These are phyloP conservation scores for Macropis europaea DNA, from an alignment of 2,888 invertebrate genomes.

Conservation along the genomic window DNA sequence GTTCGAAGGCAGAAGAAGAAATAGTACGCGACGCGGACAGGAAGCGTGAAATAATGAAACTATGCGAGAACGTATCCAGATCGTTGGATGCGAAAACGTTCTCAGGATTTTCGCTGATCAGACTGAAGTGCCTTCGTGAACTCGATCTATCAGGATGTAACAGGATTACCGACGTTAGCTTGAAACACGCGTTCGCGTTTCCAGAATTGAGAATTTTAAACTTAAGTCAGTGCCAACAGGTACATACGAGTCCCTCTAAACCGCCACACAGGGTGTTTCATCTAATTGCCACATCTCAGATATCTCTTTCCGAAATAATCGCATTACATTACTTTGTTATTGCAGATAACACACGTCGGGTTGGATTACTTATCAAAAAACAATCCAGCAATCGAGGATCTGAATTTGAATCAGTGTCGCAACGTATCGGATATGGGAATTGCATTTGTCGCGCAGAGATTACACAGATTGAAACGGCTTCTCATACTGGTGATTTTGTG, in stretches of 20 bases:
- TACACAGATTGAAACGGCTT: conserved; percentile 82
- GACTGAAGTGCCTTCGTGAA: conserved; percentile 81
- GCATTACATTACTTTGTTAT: not conserved
- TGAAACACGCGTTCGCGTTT: conserved; percentile 86
- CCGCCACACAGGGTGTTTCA: not conserved
- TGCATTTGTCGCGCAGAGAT: conserved; percentile 78
- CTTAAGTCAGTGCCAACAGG: conserved; percentile 85
- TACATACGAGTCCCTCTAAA: conserved; percentile 30
- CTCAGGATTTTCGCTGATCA: conserved; percentile 61
- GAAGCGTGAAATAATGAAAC: conserved; percentile 84
- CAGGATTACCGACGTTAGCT: conserved; percentile 86
- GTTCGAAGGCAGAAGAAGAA: conserved; percentile 86
- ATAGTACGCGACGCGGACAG: conserved; percentile 85
- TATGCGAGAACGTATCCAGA: conserved; percentile 82
- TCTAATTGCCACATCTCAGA: not conserved
- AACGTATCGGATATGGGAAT: conserved; percentile 86
- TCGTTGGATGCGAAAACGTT: conserved; percentile 40
- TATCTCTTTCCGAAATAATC: too few species aligned
- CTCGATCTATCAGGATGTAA: conserved; percentile 86
- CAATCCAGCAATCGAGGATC: conserved; percentile 86
- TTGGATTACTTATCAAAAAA: conserved; percentile 84
- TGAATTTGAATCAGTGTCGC: conserved; percentile 85
- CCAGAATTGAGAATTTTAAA: conserved; percentile 84
- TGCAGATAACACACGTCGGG: conserved; percentile 84
- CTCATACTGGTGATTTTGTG: conserved; percentile 81